These are phyloP conservation scores for Corythornis madagascariensis DNA, from an alignment of 2,113 vertebrate species.

Conservation along the genomic window DNA sequence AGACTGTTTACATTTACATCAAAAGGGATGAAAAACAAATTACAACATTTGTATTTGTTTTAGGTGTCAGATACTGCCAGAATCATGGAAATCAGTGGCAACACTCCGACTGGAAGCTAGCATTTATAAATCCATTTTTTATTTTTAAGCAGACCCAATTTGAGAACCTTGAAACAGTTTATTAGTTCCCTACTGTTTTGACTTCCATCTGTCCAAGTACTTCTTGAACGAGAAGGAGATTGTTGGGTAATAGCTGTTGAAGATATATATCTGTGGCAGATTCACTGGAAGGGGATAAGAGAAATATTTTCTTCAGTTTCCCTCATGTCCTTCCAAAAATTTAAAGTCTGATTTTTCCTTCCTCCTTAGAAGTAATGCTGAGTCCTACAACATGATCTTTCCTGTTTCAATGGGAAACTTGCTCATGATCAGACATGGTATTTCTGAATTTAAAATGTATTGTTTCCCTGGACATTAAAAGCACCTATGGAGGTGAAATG, in stretches of 20 bases:
- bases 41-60: slow-evolving; percentile 20
- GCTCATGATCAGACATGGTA: not conserved
- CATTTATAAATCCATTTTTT: slow-evolving; percentile 32
- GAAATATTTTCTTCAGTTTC: not conserved
- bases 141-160: slow-evolving; percentile 25
- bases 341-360: not conserved
- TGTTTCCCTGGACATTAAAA: not conserved
- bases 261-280: not conserved
- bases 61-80: slow-evolving; percentile 25
- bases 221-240: not conserved
- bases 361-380: not conserved
- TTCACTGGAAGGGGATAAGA: not conserved
- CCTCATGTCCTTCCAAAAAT: not conserved
- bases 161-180: slow-evolving; percentile 34
- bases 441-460: not conserved
- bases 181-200: slow-evolving; percentile 14
- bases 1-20: slow-evolving; percentile 47
- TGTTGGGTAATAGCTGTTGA: not conserved
- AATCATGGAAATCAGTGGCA: slow-evolving; percentile 28
- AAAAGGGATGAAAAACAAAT: slow-evolving; percentile 54
- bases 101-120: not conserved
- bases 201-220: not conserved
- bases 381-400: not conserved
- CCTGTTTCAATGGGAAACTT: not conserved
- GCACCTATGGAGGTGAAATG: not conserved